Percentiles rank a stretch among this genome's conserved stretches.
Conservation (phyloP, 2,888 invertebrate genomes). For the Helobdella robusta region DNA sequence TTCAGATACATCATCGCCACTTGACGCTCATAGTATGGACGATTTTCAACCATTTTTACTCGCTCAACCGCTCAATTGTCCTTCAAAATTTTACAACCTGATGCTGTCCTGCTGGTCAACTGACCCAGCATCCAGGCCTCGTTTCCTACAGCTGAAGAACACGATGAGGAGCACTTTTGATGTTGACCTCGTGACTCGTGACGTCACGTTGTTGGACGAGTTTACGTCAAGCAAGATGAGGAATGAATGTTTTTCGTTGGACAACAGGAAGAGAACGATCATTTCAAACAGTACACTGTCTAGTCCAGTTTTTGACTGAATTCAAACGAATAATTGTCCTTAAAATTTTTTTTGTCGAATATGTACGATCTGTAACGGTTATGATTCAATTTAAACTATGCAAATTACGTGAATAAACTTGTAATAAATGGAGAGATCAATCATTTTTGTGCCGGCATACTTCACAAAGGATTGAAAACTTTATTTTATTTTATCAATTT, state of each 20-base stretch:
- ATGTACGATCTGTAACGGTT: not conserved
- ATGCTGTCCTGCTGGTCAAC: constrained; percentile 2
- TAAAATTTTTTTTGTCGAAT: not conserved
- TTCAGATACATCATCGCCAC: not conserved
- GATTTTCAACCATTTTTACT: not conserved
- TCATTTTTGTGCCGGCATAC: too few species aligned
- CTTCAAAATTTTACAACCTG: not conserved
- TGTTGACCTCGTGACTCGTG: not conserved
- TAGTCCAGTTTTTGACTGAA: not conserved
- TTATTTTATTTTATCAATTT: too few species aligned
- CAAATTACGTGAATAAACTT: too few species aligned
- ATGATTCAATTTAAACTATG: too few species aligned
- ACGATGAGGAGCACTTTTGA: not conserved
- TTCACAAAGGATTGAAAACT: too few species aligned
- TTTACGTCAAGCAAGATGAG: constrained; percentile 2
- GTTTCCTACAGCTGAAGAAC: not conserved
- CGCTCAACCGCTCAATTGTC: not conserved
- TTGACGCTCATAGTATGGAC: not conserved
- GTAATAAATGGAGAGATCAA: too few species aligned
- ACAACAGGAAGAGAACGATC: not conserved
- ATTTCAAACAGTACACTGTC: not conserved
- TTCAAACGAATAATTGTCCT: not conserved
- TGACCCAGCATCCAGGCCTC: not conserved
- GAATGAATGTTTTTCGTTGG: not conserved
- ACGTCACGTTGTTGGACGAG: constrained; percentile 1